Base-by-base conservation (phyloP, 2,888 invertebrate genomes). In the Eupeodes luniger region DNA sequence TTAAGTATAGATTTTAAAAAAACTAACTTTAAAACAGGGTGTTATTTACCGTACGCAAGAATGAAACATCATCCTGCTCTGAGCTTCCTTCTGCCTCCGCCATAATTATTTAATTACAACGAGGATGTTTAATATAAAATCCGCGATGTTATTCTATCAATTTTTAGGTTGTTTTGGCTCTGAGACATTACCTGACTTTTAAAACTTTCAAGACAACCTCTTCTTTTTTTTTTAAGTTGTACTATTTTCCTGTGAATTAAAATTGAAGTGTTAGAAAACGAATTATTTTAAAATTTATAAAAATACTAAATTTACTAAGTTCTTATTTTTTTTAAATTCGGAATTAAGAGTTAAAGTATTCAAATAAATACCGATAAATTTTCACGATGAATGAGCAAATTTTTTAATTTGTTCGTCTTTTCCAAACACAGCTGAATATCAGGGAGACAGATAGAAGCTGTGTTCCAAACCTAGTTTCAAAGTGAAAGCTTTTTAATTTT, bases 51-150 rank as follows among this genome's bases (percentile, higher is more conserved):
- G 99, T 99, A 93, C 99, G 97, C 92, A 99, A 96, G 95, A 99
- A 99, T 94, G 99, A 99, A 94, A 99, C 98, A 96, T 99, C 99
- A 96, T 99, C 99, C 95, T 99, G 99, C 95, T 99, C 99, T 93
- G 99, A 98, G 91, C 98, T 97, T 93, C 98, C 98, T 94, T 98
- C 98, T 93, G 97, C 97, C 95, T 98, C 98, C 93, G 98, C 98
- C 98, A 98, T 98, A 90, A 91, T 92, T 89, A 69, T 79, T 91
- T 90, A 91, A 91, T 90, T 90, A 55, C 75, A 47, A 75, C 59
- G 40, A 44, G 53, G 70, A 70, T 70, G 53, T 75, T 80, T 70
- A 72, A 51, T 72, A 47, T 55, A 55, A 83, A 47, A 49, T 80
- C 57, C 62, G 34, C 51, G 77, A 80, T 74, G 79, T 74, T 77